Conservation (phyloP, 1,140 invertebrate genomes). For the Aporrectodea caliginosa region DNA sequence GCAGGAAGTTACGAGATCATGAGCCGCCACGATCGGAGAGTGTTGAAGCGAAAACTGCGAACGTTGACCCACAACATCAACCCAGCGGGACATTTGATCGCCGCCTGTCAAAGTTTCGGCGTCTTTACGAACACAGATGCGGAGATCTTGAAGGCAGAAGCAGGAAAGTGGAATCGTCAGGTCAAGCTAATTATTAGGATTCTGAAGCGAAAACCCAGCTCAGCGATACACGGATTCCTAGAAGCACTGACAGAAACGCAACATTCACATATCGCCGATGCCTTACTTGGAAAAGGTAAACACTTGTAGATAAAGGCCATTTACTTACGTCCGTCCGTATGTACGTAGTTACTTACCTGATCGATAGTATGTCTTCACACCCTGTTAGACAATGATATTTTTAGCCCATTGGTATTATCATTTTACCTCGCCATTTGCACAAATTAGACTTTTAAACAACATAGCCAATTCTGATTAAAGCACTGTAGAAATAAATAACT, state of each 20-base stretch:
- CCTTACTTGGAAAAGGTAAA: not conserved
- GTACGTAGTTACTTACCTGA: too few species aligned
- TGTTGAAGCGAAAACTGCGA: not conserved
- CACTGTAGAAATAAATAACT: too few species aligned
- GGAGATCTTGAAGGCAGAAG: not conserved
- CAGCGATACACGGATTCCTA: not conserved
- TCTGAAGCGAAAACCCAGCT: not conserved
- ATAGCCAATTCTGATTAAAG: too few species aligned
- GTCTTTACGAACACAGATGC: not conserved
- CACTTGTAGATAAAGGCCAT: too few species aligned
- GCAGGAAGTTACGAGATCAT: not conserved
- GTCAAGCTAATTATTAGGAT: not conserved
- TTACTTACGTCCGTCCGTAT: too few species aligned
- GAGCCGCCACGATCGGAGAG: not conserved
- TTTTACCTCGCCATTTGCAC: too few species aligned
- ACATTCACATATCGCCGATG: not conserved
- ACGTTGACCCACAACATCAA: not conserved
- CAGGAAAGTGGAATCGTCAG: not conserved
- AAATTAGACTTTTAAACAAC: too few species aligned
- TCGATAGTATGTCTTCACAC: too few species aligned
- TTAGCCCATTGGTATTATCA: too few species aligned
- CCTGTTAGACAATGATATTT: too few species aligned
- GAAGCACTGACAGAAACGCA: not conserved
- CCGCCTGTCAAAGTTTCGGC: not conserved
- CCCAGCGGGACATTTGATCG: not conserved